Percentiles rank a stretch among this genome's conserved stretches.
Conservation (phyloP, 2,113 vertebrate genomes). For the Protobothrops mucrosquamatus region DNA sequence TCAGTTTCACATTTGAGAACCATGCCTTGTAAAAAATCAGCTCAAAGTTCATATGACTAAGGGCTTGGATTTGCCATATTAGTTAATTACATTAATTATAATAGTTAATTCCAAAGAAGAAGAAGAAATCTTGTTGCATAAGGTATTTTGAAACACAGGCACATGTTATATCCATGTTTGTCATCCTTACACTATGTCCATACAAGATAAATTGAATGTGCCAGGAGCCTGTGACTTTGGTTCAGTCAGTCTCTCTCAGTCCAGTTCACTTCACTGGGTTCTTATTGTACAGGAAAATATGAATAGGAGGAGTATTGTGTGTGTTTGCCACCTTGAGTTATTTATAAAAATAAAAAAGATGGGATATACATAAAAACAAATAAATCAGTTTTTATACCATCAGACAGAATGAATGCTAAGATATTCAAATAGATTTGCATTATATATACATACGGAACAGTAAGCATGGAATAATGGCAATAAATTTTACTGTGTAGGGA, state of each 20-base stretch:
- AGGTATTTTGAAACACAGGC: background rate
- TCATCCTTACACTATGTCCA: background rate
- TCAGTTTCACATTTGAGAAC: background rate
- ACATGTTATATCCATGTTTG: background rate
- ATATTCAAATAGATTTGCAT: background rate
- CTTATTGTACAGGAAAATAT: background rate
- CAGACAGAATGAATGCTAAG: background rate
- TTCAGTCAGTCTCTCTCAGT: background rate
- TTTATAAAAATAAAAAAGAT: background rate
- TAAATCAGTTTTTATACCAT: too few species aligned
- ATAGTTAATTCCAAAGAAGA: background rate
- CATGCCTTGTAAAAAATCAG: background rate
- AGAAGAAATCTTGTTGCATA: background rate
- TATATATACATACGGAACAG: background rate
- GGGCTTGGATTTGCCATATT: background rate
- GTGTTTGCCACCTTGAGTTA: background rate
- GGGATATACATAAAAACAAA: background rate
- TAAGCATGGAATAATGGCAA: background rate
- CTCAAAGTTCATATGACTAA: background rate
- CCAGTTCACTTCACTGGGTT: background rate
- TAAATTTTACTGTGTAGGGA: background rate
- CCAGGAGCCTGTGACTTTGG: background rate
- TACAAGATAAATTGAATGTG: background rate
- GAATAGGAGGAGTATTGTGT: background rate
- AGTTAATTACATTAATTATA: background rate